Evolutionary conservation across 1,140 invertebrate species (phyloP).

Genomic region (Drosophila prosaltans): DNA sequence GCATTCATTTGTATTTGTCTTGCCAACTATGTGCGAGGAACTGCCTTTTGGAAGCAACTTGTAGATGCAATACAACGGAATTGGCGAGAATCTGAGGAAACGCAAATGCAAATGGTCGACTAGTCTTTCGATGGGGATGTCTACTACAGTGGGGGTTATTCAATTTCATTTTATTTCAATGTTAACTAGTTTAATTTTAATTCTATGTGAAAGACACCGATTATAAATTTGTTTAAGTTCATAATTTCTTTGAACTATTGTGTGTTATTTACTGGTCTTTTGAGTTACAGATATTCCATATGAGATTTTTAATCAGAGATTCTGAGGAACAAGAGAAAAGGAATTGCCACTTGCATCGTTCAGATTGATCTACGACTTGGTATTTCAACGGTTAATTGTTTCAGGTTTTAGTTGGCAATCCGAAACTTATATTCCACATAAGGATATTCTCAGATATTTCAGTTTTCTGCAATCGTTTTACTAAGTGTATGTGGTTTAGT

Average conservation of each 20-base stretch:
- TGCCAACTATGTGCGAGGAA: slow-evolving; percentile 90
- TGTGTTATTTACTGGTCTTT: too few species aligned
- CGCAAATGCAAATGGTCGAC: slow-evolving; percentile 88
- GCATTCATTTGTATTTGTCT: slow-evolving; percentile 91
- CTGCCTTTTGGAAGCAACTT: slow-evolving; percentile 90
- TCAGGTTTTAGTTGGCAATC: too few species aligned
- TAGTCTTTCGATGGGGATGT: slow-evolving; percentile 20
- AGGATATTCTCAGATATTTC: too few species aligned
- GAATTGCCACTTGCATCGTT: too few species aligned
- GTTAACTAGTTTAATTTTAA: slow-evolving; percentile 19
- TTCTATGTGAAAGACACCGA: not conserved
- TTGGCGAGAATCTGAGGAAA: slow-evolving; percentile 93
- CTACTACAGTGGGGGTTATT: not conserved
- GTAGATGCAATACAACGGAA: slow-evolving; percentile 93
- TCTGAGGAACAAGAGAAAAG: too few species aligned
- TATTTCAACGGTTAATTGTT: too few species aligned
- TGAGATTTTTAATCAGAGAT: too few species aligned
- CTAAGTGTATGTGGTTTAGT: not conserved
- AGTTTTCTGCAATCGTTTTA: too few species aligned
- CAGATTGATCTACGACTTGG: too few species aligned
- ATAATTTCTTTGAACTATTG: not conserved
- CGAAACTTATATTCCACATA: too few species aligned
- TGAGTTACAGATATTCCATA: too few species aligned
- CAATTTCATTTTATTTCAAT: slow-evolving; percentile 25
- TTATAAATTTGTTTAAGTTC: not conserved